Base-by-base conservation (phyloP, 2,797 vertebrate species). In the Acanthiza pusilla region DNA sequence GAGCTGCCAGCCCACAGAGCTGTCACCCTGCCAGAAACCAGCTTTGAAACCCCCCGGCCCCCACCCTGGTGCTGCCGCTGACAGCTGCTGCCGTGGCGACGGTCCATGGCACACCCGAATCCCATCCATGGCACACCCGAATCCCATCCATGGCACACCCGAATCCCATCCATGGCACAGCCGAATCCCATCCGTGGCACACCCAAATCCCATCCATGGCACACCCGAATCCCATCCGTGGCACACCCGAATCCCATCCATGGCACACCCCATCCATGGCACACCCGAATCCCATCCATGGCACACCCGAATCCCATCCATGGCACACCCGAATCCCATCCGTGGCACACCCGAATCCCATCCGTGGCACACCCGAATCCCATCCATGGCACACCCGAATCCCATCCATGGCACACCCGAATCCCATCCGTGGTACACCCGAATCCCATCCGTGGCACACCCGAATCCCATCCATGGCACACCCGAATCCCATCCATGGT, bases 1-100 rank as follows among this genome's bases (percentile, higher is more conserved):
- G 94, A 45, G 63, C 68, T 93, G 91, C 81, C 80, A 78, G 93
- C 96, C 91, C 87, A 48, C 83, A 93, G 89, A 91, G 48, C 96
- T 97, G 97, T 94, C 97, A 97, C 93, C 95, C 14, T 2, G 58
- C 71, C 85, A 48, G 75, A 60, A 77, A 93, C 51, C 15, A 26
- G 96, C 96, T 90, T 60, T 81, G 78, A 81, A 95, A 68, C 67
- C 95, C 75, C 75, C 88, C 75, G 26, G 12, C 26, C 27, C 82
- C 62, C 61, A 14, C 25, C 89, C 73, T 58, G 61, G 16, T 45
- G 81, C 88, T 78, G 74, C 61, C 0, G 50, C 92, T 88, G 96
- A 93, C 93, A 92, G 92, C 96, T 94, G 93, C 65, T 74, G 70
- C 32, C 9, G 32, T 78, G 93, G 48, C 7, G 0, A 23, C 0